Conservation (phyloP, 2,888 invertebrate species). For the Tortricodes alternella region DNA sequence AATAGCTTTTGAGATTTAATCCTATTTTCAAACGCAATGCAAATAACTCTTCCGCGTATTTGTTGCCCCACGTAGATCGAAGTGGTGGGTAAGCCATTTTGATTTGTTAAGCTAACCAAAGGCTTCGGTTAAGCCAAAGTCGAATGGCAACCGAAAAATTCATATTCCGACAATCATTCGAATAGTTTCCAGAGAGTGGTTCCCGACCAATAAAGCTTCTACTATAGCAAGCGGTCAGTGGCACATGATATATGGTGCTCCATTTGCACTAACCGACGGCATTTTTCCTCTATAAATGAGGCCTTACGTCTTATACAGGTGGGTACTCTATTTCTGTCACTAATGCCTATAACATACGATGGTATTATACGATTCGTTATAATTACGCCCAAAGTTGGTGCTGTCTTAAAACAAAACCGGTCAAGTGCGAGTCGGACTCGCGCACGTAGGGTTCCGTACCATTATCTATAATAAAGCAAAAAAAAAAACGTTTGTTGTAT, state of each 20-base stretch:
- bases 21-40: too few species aligned
- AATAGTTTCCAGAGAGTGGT: constrained; percentile 15
- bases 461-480: too few species aligned
- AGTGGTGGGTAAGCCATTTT: too few species aligned
- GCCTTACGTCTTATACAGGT: constrained; percentile 31
- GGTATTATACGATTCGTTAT: constrained; percentile 26
- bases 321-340: constrained; percentile 30
- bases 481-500: too few species aligned
- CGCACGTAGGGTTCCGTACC: too few species aligned
- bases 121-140: not conserved
- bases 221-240: constrained; percentile 29
- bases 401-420: not conserved
- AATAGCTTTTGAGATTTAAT: too few species aligned
- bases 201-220: constrained; percentile 23
- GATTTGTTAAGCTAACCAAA: too few species aligned
- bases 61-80: too few species aligned
- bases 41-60: too few species aligned
- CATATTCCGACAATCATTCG: constrained; percentile 9
- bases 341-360: constrained; percentile 30
- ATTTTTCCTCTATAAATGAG: constrained; percentile 31
- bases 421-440: too few species aligned
- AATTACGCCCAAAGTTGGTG: constrained; percentile 10
- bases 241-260: constrained; percentile 29
- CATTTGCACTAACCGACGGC: constrained; percentile 31
- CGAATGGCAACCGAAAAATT: not conserved